These are phyloP conservation scores for Vulpes lagopus DNA, from an alignment of 2,113 vertebrate genomes.

Conservation along the genomic window DNA sequence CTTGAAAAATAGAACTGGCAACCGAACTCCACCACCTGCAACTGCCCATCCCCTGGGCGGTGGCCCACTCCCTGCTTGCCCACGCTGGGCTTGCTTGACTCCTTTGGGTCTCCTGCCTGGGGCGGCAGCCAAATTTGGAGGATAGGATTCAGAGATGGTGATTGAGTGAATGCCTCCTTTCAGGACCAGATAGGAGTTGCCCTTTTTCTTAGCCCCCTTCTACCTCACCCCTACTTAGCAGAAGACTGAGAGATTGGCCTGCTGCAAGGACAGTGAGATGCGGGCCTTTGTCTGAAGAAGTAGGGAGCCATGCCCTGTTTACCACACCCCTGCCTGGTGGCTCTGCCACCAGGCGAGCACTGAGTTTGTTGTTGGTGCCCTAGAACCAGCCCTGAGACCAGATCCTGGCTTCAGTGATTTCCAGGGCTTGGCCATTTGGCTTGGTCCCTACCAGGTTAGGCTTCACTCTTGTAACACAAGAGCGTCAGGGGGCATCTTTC, in stretches of 20 bases:
- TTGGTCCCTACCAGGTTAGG: background rate
- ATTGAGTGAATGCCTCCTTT: background rate
- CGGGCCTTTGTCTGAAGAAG: background rate
- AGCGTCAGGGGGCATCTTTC: fast-evolving
- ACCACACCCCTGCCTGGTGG: too few species aligned
- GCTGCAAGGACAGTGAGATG: background rate
- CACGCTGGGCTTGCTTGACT: background rate
- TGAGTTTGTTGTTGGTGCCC: background rate
- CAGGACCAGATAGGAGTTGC: background rate
- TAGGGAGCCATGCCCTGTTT: background rate
- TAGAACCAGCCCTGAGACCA: background rate
- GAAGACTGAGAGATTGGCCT: background rate
- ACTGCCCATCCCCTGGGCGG: too few species aligned
- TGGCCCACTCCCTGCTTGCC: background rate
- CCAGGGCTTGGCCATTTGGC: too few species aligned
- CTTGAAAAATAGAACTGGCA: background rate
- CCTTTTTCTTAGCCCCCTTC: background rate
- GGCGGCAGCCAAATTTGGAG: background rate
- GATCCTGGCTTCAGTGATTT: background rate
- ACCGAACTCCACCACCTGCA: fast-evolving
- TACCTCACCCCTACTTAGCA: fast-evolving
- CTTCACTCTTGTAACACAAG: background rate
- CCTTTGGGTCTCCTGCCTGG: background rate
- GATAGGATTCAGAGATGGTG: background rate
- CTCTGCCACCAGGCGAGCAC: too few species aligned